Percentiles rank a stretch among this genome's conserved stretches.
phyloP scores from a whole-genome alignment of 2,888 invertebrate genomes.

The Osmoderma eremita region DNA sequence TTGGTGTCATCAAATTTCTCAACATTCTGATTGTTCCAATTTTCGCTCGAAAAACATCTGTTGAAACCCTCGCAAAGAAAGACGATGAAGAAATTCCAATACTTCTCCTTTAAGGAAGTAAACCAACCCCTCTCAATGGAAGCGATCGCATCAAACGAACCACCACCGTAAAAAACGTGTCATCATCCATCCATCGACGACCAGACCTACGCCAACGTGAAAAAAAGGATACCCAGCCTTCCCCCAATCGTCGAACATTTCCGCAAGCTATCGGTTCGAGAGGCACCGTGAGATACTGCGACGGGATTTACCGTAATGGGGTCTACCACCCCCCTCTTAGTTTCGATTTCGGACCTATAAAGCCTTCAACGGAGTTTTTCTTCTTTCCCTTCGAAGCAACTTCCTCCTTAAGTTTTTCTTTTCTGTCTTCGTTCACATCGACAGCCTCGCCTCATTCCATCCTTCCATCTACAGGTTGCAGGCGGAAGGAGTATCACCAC shows the following conservation, averaged over 20 bases:
- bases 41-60: too few relatives aligned
- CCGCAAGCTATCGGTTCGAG: conserved; percentile 18
- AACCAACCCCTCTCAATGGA: conserved; percentile 1
- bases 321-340: conserved; percentile 31
- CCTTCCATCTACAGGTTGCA: conserved; percentile 9
- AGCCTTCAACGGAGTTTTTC: conserved; percentile 51
- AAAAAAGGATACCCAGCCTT: conserved; percentile 38
- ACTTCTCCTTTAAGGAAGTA: conserved; percentile 5
- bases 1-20: too few relatives aligned
- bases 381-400: conserved; percentile 38
- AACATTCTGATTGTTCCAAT: too few relatives aligned
- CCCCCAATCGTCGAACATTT: conserved; percentile 23
- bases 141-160: neutral
- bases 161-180: neutral
- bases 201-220: conserved; percentile 42
- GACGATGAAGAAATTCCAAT: neutral
- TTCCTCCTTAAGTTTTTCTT: too few relatives aligned
- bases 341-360: conserved; percentile 45
- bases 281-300: conserved; percentile 8
- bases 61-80: too few relatives aligned
- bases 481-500: conserved; percentile 4
- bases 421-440: too few relatives aligned
- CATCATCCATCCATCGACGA: conserved; percentile 23
- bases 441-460: too few relatives aligned
- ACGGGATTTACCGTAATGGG: conserved; percentile 17